Evolutionary conservation across 2,888 invertebrate genomes (phyloP), one percentile per base, ranked within the genome.

Genomic region (Pycnomerus fuliginosus): DNA sequence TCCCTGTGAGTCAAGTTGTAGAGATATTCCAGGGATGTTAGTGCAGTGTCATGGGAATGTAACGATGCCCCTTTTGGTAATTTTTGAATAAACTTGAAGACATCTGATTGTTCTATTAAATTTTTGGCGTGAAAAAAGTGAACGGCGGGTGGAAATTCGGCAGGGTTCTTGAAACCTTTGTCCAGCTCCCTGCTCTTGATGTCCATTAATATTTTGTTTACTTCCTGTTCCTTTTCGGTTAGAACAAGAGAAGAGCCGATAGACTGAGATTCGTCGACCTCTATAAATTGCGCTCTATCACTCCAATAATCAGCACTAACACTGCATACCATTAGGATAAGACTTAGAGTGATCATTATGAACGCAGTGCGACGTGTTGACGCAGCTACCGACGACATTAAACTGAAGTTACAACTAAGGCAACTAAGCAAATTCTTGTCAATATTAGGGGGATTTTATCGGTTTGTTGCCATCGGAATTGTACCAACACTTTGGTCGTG

Each of bases 1-100:
- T 78, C 76, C 45, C 75, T 74, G 52, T 80, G 83, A 0, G 86
- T 87, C 15, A 87, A 56, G 23, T 80, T 76, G 37, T 83, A 64
- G 0, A 86, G 55, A 49, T 76, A 85, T 36, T 83, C 80, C 0
- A 78, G 71, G 3, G 81, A 82, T 8, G 79, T 73, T 1, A 86
- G 64, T 0, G 80, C 81, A 36, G 80, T 80, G 52, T 85, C 84
- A 60, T 87, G 88, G 0, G 80, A 73, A 65, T 87, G 87, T 16
- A 87, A 31, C 62, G 11, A 77, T 74, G 79, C 85, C 2, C 86
- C 90, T 69, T 90, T 90, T 0, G 90, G 89, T 77, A 90, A 79
- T 17, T 71, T 69, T 45, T 77, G 73, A 7, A 90, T 78, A 3
- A 87, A 74, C 52, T 78, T 68, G 60, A 81, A 88, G 0, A 88